Percentiles rank a stretch among this genome's conserved stretches.
phyloP scores from a whole-genome alignment of 2,888 invertebrate genomes.

The Tolmerus cingulatus region DNA sequence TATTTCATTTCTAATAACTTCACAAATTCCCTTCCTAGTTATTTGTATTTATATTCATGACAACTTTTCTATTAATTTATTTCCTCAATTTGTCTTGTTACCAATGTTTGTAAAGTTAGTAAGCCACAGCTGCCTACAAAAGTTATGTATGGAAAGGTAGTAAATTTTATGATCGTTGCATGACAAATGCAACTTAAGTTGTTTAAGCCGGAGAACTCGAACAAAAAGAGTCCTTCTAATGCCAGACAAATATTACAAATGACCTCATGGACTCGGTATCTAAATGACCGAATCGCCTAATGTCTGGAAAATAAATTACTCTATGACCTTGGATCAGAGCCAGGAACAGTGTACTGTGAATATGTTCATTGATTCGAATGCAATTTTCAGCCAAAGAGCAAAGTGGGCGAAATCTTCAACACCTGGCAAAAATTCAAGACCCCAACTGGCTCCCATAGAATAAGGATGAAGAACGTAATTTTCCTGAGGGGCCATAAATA shows the following conservation, averaged over 20 bases:
- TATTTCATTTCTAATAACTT: too few relatives aligned
- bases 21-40: too few relatives aligned
- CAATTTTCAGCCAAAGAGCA: neutral
- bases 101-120: neutral
- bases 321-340: neutral
- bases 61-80: neutral
- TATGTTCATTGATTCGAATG: neutral
- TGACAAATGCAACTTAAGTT: neutral
- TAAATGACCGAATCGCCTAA: neutral
- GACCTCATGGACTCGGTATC: neutral
- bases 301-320: neutral
- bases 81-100: neutral
- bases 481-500: neutral
- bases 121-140: neutral
- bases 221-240: neutral
- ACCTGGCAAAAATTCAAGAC: neutral
- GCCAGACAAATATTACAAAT: neutral
- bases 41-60: too few relatives aligned
- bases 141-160: neutral
- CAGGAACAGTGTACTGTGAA: neutral
- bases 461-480: neutral
- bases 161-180: neutral
- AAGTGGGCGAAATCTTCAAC: neutral
- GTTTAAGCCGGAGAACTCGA: neutral
- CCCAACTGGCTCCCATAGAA: neutral